Percentiles rank a stretch among this genome's conserved stretches.
These are phyloP conservation scores for Eilema caniola DNA, from an alignment of 2,888 invertebrate genomes.

Conservation along the genomic window DNA sequence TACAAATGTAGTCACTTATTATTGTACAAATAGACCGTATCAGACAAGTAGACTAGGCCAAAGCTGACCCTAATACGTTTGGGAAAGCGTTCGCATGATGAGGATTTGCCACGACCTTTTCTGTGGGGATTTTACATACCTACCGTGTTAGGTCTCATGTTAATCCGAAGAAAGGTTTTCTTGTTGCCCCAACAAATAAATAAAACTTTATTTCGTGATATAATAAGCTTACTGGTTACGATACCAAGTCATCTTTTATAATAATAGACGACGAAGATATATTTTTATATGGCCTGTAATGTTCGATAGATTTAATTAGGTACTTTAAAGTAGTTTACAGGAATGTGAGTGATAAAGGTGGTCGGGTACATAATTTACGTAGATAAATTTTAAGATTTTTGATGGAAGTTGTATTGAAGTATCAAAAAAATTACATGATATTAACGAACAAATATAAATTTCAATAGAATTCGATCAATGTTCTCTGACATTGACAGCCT, in stretches of 20 bases:
- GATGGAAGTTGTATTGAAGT: not conserved
- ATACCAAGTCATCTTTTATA: conserved; percentile 26
- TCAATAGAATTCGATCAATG: not conserved
- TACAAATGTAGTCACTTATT: not conserved
- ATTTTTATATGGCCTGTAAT: not conserved
- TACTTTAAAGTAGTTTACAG: no score
- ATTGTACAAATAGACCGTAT: conserved; percentile 13
- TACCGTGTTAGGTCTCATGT: conserved; percentile 23
- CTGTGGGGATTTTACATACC: conserved; percentile 26
- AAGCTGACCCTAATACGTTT: conserved; percentile 24
- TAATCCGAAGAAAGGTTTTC: conserved; percentile 25
- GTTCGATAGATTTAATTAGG: not conserved
- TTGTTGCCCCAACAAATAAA: conserved; percentile 24
- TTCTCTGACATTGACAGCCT: no score
- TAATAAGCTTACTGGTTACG: conserved; percentile 23
- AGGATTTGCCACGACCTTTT: conserved; percentile 29
- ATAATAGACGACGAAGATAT: not conserved
- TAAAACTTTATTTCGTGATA: conserved; percentile 21
- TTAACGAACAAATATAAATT: not conserved
- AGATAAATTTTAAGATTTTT: not conserved
- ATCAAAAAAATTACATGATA: not conserved
- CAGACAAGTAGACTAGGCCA: conserved; percentile 11
- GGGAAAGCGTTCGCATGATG: conserved; percentile 25
- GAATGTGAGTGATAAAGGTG: no score
- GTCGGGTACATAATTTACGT: not conserved